Evolutionary conservation across 2,888 invertebrate genomes (phyloP), one percentile per base, ranked within the genome.

Genomic region (Dryobotodes eremita): DNA sequence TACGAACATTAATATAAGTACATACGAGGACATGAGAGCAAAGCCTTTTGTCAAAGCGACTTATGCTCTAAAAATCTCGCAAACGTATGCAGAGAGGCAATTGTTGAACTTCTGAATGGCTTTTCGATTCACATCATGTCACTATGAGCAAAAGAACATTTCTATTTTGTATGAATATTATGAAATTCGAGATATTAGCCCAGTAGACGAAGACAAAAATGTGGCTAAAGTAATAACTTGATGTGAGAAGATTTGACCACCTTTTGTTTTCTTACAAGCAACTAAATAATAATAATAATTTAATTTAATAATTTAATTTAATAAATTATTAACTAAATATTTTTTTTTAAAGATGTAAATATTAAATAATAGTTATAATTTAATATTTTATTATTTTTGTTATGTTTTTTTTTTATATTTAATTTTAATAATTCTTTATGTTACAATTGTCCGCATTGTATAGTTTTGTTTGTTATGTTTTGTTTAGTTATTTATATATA

Each of bases 21-120:
- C 26, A n/a, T 68, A 74, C n/a, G 42, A 75, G 31, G 71, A 42
- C 1, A 64, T 17, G 42, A 77, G 17, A 59, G 48, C 50, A 26
- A 75, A 59, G 53, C n/a, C 68, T 62, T 74, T 80, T 80, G 26
- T 66, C 65, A 76, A 65, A 65, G 70, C 57, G 46, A 55, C 75
- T 75, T 80, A 71, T 61, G 61, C 81, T 68, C 66, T 66, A 81
- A 80, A 80, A 81, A 81, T 66, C 55, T 71, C 36, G 31, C 81
- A 42, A 75, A 66, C 59, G 59, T 81, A 66, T 61, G 76, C 70
- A 70, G 71, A 71, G 64, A 57, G 70, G 65, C 55, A 71, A 81
- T 76, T 76, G 66, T 80, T 48, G 36, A 71, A 80, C 55, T 71
- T 80, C 50, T 50, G 55, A 80, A 71, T 71, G 59, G 61, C 48